phyloP scores from a whole-genome alignment of 2,888 invertebrate species.

The Drosophila ustulata region DNA sequence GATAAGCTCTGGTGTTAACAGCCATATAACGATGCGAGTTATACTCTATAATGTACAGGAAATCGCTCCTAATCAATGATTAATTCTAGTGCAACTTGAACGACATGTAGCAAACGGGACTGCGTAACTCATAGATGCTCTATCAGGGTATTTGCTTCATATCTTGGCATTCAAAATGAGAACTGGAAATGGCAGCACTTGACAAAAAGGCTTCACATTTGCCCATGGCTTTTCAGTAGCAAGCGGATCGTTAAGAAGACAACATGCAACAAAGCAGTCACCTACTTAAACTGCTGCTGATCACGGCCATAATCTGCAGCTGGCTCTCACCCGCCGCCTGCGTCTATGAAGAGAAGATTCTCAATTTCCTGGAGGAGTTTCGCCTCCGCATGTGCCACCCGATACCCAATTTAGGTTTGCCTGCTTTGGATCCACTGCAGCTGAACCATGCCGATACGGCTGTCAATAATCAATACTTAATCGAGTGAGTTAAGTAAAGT shows the following conservation, averaged over 20 bases:
- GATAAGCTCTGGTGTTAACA: slow-evolving; percentile 50
- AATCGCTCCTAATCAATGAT: background rate
- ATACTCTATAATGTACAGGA: background rate
- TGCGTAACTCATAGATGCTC: background rate
- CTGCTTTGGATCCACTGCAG: slow-evolving; percentile 79
- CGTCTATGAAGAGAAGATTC: slow-evolving; percentile 63
- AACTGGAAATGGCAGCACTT: slow-evolving; percentile 33
- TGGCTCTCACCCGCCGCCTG: slow-evolving; percentile 47
- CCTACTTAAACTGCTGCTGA: slow-evolving; percentile 32
- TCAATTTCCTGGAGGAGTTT: slow-evolving; percentile 73
- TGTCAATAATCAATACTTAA: slow-evolving; percentile 71
- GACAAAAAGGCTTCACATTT: slow-evolving; percentile 53
- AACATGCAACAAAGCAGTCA: slow-evolving; percentile 45
- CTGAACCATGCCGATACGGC: slow-evolving; percentile 51
- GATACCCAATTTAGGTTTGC: slow-evolving; percentile 75
- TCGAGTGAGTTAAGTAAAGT: slow-evolving; percentile 63
- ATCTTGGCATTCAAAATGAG: slow-evolving; percentile 56
- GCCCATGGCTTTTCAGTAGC: slow-evolving; percentile 40
- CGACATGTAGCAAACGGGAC: background rate
- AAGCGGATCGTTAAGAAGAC: slow-evolving; percentile 30
- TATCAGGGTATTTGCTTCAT: slow-evolving; percentile 31
- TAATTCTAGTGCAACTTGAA: background rate
- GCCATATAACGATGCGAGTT: slow-evolving; percentile 6
- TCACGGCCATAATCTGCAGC: slow-evolving; percentile 34
- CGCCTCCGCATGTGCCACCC: slow-evolving; percentile 82